Base-by-base conservation (phyloP, 1,140 invertebrate species). In the Mya arenaria region DNA sequence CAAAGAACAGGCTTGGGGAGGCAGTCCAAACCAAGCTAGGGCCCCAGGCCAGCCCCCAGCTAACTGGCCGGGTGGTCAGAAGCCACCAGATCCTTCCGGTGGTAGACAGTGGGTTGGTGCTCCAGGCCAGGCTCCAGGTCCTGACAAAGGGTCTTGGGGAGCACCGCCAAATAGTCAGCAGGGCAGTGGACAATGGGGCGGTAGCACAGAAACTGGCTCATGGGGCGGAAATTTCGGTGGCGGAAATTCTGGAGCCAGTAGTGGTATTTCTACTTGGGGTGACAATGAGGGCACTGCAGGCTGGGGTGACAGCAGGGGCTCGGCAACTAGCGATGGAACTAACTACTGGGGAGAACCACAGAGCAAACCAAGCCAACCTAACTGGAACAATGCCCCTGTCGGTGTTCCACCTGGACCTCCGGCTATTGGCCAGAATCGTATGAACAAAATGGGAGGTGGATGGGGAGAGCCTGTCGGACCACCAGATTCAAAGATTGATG, bases 261-360 rank as follows among this genome's bases (percentile, higher is more conserved):
- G 83, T 25, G 74, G 83, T 8, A 87, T 82, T 56, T 85, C 87
- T 23, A 85, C 89, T 1, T 88, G 88, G 75, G 86, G 85, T 71
- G 86, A 87, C 55, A 80, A 79, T 78, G 83, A 89, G 58, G 84
- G 75, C 13, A 36, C 52, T n/a, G 56, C 77, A 39, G 78, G 85
- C n/a, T 90, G 89, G 87, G 97, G 98, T 86, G 97, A 98, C 90
- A 96, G 56, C 41, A 58, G 82, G 62, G 56, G 65, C 66, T 44
- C 66, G 48, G 95, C 95, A 23, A 96, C 97, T 86, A 97, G 98
- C 90, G 97, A 98, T 91, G 97, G 97, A 1, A 98, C 97, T 17
- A 96, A 97, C n/a, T 94, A 98, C 19, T 98, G 97, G 97, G 97
- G 97, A 48, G 90, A 92, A 87, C 79, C 89, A 86, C 58, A 84